Base-by-base conservation (phyloP, 2,888 invertebrate species). In the Melangyna quadrimaculata region DNA sequence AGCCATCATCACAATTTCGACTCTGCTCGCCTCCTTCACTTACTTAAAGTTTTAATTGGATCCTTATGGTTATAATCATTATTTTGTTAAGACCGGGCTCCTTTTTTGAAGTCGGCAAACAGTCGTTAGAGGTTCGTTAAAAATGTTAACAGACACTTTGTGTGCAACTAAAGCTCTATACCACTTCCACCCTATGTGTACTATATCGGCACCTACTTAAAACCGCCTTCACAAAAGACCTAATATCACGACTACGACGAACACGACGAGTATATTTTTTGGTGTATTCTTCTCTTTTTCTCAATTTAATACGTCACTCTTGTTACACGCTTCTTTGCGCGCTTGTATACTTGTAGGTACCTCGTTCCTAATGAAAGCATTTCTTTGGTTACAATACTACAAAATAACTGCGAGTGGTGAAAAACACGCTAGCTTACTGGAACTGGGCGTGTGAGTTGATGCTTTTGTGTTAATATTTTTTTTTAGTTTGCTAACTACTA, bases 71-170 rank as follows among this genome's bases (percentile, higher is more conserved):
- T 72, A 61, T 78, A 80, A 81, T 86, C 80, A 77, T 81, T 84
- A 86, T 75, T 86, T 81, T 65, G 71, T 57, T 77, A 77, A 75
- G 45, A 61, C 55, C 32, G 48, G 65, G 51, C 45, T 79, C 48
- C 79, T 72, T 78, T 40, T 74, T 82, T 43, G 45, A 45, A 65
- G 65, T 55, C 69, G 72, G 72, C 80, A 77, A 86, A 77, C 77
- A 77, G 77, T 86, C 84, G 84, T 86, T 81, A 86, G 84, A 86
- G 84, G 81, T 86, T 86, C 84, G 84, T 86, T 86, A 86, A 86
- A 86, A 86, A 86, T 86, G 84, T 86, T 86, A 81, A 81, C 84
- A 86, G 84, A 81, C 81, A 86, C 84, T 86, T 86, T 86, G 80
- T 63, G 77, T 65, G 27, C 77, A 37, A 69, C 72, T 82, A 22